Evolutionary conservation across 37 sponge, comb jelly and placozoan species (phyloP).

Genomic region (Spongia lamella): DNA sequence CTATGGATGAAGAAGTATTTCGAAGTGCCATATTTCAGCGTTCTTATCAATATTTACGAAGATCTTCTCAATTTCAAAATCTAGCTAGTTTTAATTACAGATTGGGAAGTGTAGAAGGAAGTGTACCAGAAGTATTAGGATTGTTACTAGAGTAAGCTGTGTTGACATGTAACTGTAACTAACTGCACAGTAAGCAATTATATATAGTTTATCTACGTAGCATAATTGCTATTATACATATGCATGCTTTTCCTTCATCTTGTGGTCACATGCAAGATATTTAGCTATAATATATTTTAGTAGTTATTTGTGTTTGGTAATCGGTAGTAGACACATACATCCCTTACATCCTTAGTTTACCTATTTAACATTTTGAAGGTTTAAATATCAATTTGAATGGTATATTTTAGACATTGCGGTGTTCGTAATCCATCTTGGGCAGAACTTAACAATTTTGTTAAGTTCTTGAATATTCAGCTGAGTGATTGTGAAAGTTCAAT

Average conservation of each 20-base stretch:
- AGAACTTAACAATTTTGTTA: conserved; percentile 78
- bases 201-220: too few species aligned
- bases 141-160: conserved; percentile 33
- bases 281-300: background rate
- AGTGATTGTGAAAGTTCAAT: conserved; percentile 64
- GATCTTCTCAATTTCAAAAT: background rate
- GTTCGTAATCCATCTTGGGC: conserved; percentile 73
- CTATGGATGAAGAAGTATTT: conserved; percentile 47
- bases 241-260: too few species aligned
- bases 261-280: too few species aligned
- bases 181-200: too few species aligned
- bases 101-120: conserved; percentile 14
- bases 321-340: background rate
- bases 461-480: conserved; percentile 84
- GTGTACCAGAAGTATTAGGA: conserved; percentile 27
- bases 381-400: too few species aligned
- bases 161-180: too few species aligned
- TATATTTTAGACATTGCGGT: conserved; percentile 6
- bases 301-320: too few species aligned
- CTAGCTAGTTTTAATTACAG: conserved; percentile 37
- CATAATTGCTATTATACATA: too few species aligned
- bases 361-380: too few species aligned
- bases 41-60: conserved; percentile 61
- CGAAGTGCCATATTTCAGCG: conserved; percentile 43
- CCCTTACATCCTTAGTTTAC: too few species aligned